phyloP scores from a whole-genome alignment of 2,113 vertebrate species.

The Pterocles burchelli region DNA sequence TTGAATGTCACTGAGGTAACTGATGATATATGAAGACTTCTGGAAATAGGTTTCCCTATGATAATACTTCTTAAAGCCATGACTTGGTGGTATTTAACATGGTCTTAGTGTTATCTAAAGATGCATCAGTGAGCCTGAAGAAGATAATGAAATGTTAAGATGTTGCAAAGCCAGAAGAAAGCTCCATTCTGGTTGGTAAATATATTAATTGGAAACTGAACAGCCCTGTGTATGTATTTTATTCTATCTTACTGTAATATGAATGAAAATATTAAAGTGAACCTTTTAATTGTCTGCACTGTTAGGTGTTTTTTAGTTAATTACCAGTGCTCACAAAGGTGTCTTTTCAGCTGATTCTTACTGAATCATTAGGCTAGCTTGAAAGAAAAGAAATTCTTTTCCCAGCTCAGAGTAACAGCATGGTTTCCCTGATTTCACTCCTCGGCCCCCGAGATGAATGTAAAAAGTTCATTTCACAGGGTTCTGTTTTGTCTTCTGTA shows the following conservation, averaged over 20 bases:
- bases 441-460: fast-evolving
- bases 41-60: slow-evolving; percentile 21
- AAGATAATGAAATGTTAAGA: neutral
- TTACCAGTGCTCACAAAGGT: neutral
- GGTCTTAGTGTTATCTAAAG: neutral
- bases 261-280: neutral
- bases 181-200: neutral
- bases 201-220: neutral
- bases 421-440: neutral
- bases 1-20: neutral
- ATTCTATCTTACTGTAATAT: neutral
- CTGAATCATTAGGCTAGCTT: neutral
- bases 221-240: neutral
- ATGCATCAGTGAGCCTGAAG: neutral
- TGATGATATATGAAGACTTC: slow-evolving; percentile 25
- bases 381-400: neutral
- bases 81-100: neutral
- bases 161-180: neutral
- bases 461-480: neutral
- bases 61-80: neutral
- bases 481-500: neutral
- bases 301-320: neutral
- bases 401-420: neutral
- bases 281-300: neutral
- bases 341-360: neutral